Conservation (phyloP, 2,888 invertebrate species). For the Epiblema foenella region DNA sequence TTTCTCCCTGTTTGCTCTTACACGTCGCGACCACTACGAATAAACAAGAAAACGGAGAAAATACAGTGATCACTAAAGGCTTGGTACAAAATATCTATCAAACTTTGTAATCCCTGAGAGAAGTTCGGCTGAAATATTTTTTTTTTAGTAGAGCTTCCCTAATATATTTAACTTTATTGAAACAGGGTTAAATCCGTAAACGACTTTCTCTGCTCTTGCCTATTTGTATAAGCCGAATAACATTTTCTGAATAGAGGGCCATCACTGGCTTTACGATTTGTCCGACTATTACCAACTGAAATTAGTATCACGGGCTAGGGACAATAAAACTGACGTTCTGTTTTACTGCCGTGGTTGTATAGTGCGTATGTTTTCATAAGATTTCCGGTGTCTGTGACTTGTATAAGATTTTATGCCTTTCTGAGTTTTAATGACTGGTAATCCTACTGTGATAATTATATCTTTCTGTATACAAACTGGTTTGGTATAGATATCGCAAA, state of each 20-base stretch:
- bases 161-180: background rate
- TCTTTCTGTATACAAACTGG: constrained; percentile 28
- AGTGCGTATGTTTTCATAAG: constrained; percentile 70
- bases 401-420: constrained; percentile 54
- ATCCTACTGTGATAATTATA: constrained; percentile 45
- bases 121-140: background rate
- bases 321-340: constrained; percentile 73
- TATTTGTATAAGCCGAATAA: constrained; percentile 61
- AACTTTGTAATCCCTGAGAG: background rate
- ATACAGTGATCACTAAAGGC: too few species aligned
- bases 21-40: too few species aligned
- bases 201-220: constrained; percentile 14
- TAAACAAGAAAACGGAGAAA: too few species aligned
- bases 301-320: constrained; percentile 65
- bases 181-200: background rate
- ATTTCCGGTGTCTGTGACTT: constrained; percentile 72
- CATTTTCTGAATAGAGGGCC: constrained; percentile 64
- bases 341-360: constrained; percentile 61
- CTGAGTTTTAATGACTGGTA: constrained; percentile 50
- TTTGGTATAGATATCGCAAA: constrained; percentile 24
- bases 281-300: constrained; percentile 71
- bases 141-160: background rate
- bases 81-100: too few species aligned
- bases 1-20: too few species aligned
- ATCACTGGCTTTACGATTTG: constrained; percentile 75